Conservation (phyloP, 2,113 vertebrate species). For the Ivindomyrus marchei region DNA sequence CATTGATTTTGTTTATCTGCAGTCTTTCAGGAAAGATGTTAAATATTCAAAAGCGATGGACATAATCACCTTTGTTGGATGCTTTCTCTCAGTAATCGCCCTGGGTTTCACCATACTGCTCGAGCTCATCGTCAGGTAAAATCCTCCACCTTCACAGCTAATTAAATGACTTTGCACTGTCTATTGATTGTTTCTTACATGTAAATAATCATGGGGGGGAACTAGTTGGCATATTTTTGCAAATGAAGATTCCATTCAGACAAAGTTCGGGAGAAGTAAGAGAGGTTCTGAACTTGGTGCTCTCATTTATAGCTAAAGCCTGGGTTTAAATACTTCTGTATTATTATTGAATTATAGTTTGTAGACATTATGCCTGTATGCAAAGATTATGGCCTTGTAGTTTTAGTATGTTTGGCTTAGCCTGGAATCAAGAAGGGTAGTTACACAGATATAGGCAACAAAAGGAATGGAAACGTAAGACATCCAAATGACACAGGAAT, state of each 20-base stretch:
- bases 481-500: background rate
- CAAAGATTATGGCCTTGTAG: background rate
- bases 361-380: background rate
- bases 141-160: background rate
- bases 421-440: background rate
- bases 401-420: background rate
- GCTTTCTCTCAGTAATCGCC: conserved; percentile 41
- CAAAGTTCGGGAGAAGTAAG: background rate
- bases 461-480: background rate
- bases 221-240: background rate
- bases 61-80: conserved; percentile 38
- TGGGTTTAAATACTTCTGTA: background rate
- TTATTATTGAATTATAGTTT: background rate
- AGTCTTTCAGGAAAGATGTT: conserved; percentile 41
- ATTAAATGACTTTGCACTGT: background rate
- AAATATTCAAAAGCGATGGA: conserved; percentile 34
- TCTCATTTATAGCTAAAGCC: background rate
- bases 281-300: background rate
- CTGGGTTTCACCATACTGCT: conserved; percentile 42
- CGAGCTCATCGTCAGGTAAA: conserved; percentile 42
- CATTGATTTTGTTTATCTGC: background rate
- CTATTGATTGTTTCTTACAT: background rate
- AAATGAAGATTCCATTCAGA: background rate
- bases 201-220: background rate
- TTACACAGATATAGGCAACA: background rate